Evolutionary conservation across 2,113 vertebrate species (phyloP).

Genomic region (Xiphophorus hellerii): DNA sequence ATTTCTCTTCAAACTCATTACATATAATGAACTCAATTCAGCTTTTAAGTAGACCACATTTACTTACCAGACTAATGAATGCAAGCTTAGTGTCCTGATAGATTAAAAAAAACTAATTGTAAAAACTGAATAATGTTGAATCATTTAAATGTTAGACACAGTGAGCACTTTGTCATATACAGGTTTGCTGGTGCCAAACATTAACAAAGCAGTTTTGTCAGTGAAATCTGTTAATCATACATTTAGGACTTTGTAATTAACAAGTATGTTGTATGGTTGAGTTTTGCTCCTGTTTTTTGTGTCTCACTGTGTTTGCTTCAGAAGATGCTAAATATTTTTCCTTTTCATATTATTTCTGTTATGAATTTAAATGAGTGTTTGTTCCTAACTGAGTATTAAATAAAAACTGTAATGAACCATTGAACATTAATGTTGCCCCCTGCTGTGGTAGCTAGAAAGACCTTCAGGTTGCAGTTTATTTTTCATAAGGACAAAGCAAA

Average conservation of each 20-base stretch:
- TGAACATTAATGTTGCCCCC: not conserved
- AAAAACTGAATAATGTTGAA: constrained; percentile 37
- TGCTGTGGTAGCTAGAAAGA: not conserved
- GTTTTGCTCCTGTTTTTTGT: no score
- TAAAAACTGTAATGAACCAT: not conserved
- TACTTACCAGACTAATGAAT: constrained; percentile 53
- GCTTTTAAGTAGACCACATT: constrained; percentile 66
- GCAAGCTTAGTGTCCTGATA: constrained; percentile 41
- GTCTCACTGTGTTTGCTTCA: no score
- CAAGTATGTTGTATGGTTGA: no score
- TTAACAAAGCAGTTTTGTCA: constrained; percentile 26
- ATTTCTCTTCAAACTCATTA: constrained; percentile 71
- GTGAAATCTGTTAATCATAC: not conserved
- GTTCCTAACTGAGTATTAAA: not conserved
- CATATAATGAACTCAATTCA: constrained; percentile 66
- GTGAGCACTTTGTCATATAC: constrained; percentile 1
- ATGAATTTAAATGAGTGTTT: not conserved
- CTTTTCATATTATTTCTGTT: not conserved
- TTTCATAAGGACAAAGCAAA: constrained; percentile 10
- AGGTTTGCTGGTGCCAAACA: constrained; percentile 18
- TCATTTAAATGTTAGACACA: constrained; percentile 14
- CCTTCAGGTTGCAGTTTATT: not conserved
- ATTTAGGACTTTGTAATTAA: no score
- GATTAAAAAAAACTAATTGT: constrained; percentile 37
- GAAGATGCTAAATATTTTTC: no score